Evolutionary conservation across 2,888 invertebrate species (phyloP).

Genomic region (Onchidella celtica): DNA sequence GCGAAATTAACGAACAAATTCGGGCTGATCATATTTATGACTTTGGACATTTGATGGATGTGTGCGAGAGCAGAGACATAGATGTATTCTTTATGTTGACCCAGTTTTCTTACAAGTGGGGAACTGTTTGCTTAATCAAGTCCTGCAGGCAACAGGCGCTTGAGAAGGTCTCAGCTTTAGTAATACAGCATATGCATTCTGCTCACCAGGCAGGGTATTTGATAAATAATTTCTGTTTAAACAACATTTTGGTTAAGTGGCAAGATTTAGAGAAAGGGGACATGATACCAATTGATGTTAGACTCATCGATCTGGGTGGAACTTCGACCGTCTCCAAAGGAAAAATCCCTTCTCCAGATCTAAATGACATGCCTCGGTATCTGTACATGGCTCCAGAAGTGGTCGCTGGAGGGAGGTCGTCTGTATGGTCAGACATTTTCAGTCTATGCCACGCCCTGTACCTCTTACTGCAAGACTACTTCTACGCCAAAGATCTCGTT

Average conservation of each 20-base stretch:
- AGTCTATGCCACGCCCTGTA: conserved; percentile 17
- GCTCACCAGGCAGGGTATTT: conserved; percentile 8
- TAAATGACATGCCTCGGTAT: background rate
- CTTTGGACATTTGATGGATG: too few species aligned
- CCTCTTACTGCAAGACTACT: conserved; percentile 3
- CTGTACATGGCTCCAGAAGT: conserved; percentile 29
- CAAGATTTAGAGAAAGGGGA: background rate
- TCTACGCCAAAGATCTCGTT: background rate
- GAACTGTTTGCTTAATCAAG: too few species aligned
- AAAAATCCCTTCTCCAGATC: background rate
- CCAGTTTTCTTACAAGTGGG: too few species aligned
- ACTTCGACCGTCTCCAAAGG: background rate
- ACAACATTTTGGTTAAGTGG: conserved; percentile 19
- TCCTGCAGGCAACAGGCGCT: background rate
- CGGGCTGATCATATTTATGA: too few species aligned
- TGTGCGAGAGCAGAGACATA: too few species aligned
- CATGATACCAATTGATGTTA: background rate
- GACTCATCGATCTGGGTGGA: conserved; percentile 8
- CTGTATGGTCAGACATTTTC: conserved; percentile 9
- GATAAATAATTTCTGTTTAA: background rate
- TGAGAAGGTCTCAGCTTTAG: background rate
- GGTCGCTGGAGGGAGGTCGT: background rate
- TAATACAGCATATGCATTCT: background rate
- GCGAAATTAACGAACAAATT: background rate
- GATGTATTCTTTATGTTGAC: too few species aligned